Percentiles rank a stretch among this genome's conserved stretches.
These are phyloP conservation scores for Progne subis DNA, from an alignment of 2,113 vertebrate genomes.

Conservation along the genomic window DNA sequence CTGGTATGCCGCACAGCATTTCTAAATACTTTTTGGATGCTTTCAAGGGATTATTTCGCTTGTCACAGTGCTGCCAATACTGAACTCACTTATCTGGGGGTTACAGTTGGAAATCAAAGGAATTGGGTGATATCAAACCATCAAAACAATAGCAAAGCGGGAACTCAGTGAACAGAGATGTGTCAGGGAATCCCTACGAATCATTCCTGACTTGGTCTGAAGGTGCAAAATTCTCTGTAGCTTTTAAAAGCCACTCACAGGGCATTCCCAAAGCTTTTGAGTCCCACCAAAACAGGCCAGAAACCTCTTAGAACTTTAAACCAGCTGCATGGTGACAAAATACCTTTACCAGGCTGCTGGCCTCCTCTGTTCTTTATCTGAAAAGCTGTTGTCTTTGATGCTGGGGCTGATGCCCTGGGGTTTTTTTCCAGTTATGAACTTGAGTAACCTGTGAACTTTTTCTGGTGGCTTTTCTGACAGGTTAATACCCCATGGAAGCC, in stretches of 20 bases:
- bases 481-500: fast-evolving
- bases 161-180: not conserved
- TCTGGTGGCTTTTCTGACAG: no score
- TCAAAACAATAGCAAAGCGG: fast-evolving
- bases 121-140: not conserved
- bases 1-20: fast-evolving
- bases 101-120: not conserved
- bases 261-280: not conserved
- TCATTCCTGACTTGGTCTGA: fast-evolving
- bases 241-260: not conserved
- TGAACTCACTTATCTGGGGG: not conserved
- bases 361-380: not conserved
- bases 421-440: no score
- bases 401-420: fast-evolving
- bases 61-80: not conserved
- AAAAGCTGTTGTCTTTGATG: not conserved
- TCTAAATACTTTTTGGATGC: not conserved
- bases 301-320: not conserved
- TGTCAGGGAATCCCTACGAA: not conserved
- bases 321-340: not conserved
- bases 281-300: no score
- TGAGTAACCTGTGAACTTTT: not conserved
- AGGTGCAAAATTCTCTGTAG: not conserved
- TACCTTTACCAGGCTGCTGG: not conserved
- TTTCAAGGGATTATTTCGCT: not conserved